Base-by-base conservation (phyloP, 2,888 invertebrate species). In the Dynastes maya region DNA sequence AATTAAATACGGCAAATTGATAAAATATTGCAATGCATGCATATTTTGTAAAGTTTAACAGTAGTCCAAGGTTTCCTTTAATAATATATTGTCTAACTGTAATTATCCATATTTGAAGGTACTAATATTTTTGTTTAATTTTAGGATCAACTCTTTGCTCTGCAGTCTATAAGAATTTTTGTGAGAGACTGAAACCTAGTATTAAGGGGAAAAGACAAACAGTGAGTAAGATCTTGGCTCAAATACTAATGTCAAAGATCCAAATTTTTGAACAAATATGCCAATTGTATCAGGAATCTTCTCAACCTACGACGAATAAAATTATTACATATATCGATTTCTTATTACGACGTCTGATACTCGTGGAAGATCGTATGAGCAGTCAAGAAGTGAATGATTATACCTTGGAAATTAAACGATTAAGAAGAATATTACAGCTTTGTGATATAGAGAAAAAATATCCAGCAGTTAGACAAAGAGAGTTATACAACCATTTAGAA, bases 381-480 rank as follows among this genome's bases (percentile, higher is more conserved):
- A 80, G 83, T 22, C 87, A 88, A 82, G 86, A 86, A 81, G 83
- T 85, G 16, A 78, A 82, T 6, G 88, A 88, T 82, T 82, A 86
- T 29, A 70, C 82, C 32, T 55, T 82, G n/a, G 88, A 88, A 82
- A 78, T 86, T 13, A 80, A 84, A 58, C 81, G 88, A 45, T 82
- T 88, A 16, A 75, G 82, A 29, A 82, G 85, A 78, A 84, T 86
- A n/a, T 78, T 83, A 2, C 83, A 86, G 72, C 83, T 87, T 40
- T 70, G 51, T 16, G 67, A 67, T 45, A 80, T 84, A 9, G 72
- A 51, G 9, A n/a, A 58, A 13, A 74, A 81, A 61, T 78, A 78
- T 27, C 78, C 78, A 37, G 2, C 13, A 1, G 61, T 74, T 13
- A 13, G 16, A 45, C 45, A 71, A 65, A 78, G 13, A 65, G 58